Evolutionary conservation across 2,797 vertebrate species (phyloP).

Genomic region (Loriculus beryllinus): DNA sequence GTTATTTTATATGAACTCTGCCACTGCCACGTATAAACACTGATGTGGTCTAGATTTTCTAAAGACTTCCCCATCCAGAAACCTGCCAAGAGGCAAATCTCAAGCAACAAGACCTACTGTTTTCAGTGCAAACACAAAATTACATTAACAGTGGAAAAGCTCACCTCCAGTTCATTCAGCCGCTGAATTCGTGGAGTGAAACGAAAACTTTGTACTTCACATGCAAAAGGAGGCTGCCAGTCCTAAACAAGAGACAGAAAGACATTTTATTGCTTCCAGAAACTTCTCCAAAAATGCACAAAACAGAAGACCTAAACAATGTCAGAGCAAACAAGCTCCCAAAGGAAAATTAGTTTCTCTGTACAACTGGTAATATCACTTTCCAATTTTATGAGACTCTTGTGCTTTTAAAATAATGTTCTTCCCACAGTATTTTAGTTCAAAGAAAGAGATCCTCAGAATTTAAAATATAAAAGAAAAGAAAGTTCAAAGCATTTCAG

Average conservation of each 20-base stretch:
- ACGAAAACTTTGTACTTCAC: constrained; percentile 94
- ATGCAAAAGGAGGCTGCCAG: constrained; percentile 98
- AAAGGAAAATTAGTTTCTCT: background rate
- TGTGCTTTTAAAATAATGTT: background rate
- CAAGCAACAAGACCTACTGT: background rate
- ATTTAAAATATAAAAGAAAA: background rate
- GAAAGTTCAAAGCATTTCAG: background rate
- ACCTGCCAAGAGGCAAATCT: background rate
- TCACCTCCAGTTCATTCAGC: constrained; percentile 96
- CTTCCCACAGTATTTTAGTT: background rate
- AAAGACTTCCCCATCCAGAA: background rate
- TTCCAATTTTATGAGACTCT: background rate
- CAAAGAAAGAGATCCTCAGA: background rate
- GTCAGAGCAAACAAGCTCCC: background rate
- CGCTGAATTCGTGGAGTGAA: constrained; percentile 96
- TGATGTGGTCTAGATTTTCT: background rate
- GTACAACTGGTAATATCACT: background rate
- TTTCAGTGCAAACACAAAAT: background rate
- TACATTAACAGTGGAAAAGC: background rate
- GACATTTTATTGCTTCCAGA: background rate
- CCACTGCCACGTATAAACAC: background rate
- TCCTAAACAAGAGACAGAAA: constrained; percentile 79
- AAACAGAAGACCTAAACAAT: background rate
- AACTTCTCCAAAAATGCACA: background rate
- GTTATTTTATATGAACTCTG: constrained; percentile 10